phyloP scores from a whole-genome alignment of 2,113 vertebrate species.

The Gymnocephalus cernua region DNA sequence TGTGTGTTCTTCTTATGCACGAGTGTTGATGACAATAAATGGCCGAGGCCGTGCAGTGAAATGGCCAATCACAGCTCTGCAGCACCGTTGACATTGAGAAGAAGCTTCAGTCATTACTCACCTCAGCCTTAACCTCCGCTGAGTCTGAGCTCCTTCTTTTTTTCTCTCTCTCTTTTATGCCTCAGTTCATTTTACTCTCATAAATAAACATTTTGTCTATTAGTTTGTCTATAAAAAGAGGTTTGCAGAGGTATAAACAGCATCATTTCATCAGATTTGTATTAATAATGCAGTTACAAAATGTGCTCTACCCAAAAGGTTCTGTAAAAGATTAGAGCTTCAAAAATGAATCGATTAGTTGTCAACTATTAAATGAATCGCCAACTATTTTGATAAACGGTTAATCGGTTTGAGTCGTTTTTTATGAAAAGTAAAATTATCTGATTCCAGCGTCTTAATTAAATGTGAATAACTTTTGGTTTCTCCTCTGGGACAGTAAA shows the following conservation, averaged over 20 bases:
- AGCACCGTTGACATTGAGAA: slow-evolving; percentile 36
- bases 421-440: too few species aligned
- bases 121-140: slow-evolving; percentile 35
- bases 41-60: slow-evolving; percentile 16
- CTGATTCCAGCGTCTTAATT: too few species aligned
- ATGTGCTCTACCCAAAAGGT: neutral
- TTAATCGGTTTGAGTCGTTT: too few species aligned
- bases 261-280: neutral
- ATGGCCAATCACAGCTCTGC: slow-evolving; percentile 33
- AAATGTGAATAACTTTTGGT: too few species aligned
- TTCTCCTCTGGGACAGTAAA: too few species aligned
- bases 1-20: neutral
- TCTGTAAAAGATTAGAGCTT: neutral
- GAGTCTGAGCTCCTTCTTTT: slow-evolving; percentile 1
- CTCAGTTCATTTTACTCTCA: slow-evolving; percentile 5
- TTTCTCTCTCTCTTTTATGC: neutral
- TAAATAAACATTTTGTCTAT: slow-evolving; percentile 10
- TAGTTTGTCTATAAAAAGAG: neutral
- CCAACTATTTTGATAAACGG: too few species aligned
- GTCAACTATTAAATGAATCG: too few species aligned
- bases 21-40: slow-evolving; percentile 15
- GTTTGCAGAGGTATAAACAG: neutral
- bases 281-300: neutral
- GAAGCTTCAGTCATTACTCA: slow-evolving; percentile 28
- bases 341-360: too few species aligned